These are phyloP conservation scores for Cyprinodon brontotheroides DNA, from an alignment of 2,113 vertebrate species.

Conservation along the genomic window DNA sequence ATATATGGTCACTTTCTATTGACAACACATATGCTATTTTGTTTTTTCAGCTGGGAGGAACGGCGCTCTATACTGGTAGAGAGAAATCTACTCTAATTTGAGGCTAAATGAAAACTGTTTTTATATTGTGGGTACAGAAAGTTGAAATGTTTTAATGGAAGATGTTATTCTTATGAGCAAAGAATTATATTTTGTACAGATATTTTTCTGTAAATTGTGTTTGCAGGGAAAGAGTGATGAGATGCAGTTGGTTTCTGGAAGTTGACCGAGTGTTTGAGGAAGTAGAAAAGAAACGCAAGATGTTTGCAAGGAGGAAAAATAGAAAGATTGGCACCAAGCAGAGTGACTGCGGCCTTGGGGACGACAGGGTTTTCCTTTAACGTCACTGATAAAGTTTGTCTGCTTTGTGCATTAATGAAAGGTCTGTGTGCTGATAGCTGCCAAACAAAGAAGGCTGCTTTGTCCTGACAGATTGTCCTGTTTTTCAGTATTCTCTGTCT, in stretches of 20 bases:
- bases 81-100: not conserved
- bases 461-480: conserved; percentile 5
- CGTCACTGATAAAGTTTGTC: conserved; percentile 13
- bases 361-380: conserved; percentile 6
- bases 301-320: conserved; percentile 8
- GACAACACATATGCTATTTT: not conserved
- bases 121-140: not conserved
- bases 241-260: conserved; percentile 55
- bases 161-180: not conserved
- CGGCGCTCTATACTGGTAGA: not conserved
- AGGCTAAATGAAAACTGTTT: not conserved
- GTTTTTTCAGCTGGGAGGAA: not conserved
- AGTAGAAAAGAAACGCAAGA: conserved; percentile 75
- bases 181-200: conserved; percentile 4
- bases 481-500: conserved; percentile 4
- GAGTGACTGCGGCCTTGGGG: not conserved
- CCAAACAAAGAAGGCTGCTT: conserved; percentile 18
- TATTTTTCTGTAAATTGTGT: not conserved
- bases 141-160: not conserved
- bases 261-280: conserved; percentile 70
- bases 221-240: conserved; percentile 1
- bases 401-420: not conserved
- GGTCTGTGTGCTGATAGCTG: conserved; percentile 33
- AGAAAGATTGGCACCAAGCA: not conserved
- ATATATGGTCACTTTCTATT: not conserved